phyloP scores from a whole-genome alignment of 2,888 invertebrate species.

The Phalera bucephala region DNA sequence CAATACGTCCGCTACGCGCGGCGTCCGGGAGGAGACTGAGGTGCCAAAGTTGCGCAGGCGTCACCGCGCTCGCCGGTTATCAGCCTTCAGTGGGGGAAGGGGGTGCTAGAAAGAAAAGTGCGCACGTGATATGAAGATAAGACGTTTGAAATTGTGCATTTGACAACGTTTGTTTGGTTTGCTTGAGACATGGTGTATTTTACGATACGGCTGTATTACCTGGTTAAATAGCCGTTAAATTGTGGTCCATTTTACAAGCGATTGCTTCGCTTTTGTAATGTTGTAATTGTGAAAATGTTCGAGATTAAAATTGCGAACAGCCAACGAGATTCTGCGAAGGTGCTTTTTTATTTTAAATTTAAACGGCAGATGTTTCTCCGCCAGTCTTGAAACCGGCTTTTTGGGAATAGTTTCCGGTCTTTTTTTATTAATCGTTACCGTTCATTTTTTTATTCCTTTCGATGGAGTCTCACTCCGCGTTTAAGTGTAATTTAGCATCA shows the following conservation, averaged over 20 bases:
- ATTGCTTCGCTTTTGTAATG: not conserved
- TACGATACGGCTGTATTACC: conserved; percentile 1
- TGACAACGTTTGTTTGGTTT: conserved; percentile 16
- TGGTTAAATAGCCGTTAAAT: conserved; percentile 1
- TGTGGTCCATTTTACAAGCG: not conserved
- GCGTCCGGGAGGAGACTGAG: conserved; percentile 63
- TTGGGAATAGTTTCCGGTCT: conserved; percentile 28
- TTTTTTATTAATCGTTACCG: conserved; percentile 21
- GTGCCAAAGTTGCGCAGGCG: conserved; percentile 68
- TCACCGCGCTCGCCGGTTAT: conserved; percentile 65
- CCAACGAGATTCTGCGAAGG: conserved; percentile 9
- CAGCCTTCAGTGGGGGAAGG: conserved; percentile 69
- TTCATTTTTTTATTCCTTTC: conserved; percentile 3
- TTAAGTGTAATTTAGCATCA: too few relatives aligned
- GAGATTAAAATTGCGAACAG: conserved; percentile 8
- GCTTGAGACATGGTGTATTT: conserved; percentile 5
- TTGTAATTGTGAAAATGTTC: not conserved
- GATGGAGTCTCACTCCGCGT: not conserved
- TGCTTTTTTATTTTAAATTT: conserved; percentile 8
- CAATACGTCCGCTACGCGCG: conserved; percentile 50
- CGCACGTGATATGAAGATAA: conserved; percentile 71
- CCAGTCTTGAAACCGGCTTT: conserved; percentile 29
- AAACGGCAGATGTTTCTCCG: conserved; percentile 28
- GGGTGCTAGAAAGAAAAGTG: conserved; percentile 68
- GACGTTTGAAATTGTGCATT: conserved; percentile 45